Evolutionary conservation across 1,140 invertebrate species (phyloP), one percentile per base, ranked within the genome.

Genomic region (Centruroides sculpturatus): DNA sequence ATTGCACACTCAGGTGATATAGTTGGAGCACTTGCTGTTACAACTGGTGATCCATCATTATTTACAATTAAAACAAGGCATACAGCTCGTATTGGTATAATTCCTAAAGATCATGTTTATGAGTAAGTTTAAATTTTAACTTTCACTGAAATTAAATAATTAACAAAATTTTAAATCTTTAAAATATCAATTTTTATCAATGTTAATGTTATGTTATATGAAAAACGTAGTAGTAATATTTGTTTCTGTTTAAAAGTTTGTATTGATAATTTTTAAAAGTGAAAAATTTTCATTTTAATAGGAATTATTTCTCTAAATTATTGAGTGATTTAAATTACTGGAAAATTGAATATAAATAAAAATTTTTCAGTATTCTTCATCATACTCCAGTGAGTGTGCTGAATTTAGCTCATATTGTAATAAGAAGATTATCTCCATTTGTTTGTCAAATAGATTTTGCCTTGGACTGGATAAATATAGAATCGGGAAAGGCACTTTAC

Each of bases 371-470:
- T 57, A 84, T 96, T 47, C 85, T 98, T 83, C 80, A 88, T 50
- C 84, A 89, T 59, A 81, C 85, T 61, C 96, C 96, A 0, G 84
- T 84, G 36, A 85, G 95, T 4, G 90, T 96, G 46, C 75, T 99
- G 8, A 87, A 95, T 67, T 83, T 97, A 55, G 94, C 94, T 10
- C 87, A 94, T 69, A 88, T 88, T 4, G 92, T 98, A 4, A 87
- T 98, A 6, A 79, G 83, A 55, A 80, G 94, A 49, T 77, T 99
- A 49, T 98, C 95, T 59, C 87, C 94, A 0, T 97, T 99, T 76
- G 93, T 99, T 0, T 78, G 97, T 67, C 96, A 98, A 77, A 95
- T 99, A 47, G 97, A 99, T 78, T 99, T 99, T 77, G 95, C 95
- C 11, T 75, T 99, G 3, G 96, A 99, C 73, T 99, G 96, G 97